Percentiles rank a stretch among this genome's conserved stretches.
Conservation (phyloP, 2,797 vertebrate species). For the Eulemur mongoz region DNA sequence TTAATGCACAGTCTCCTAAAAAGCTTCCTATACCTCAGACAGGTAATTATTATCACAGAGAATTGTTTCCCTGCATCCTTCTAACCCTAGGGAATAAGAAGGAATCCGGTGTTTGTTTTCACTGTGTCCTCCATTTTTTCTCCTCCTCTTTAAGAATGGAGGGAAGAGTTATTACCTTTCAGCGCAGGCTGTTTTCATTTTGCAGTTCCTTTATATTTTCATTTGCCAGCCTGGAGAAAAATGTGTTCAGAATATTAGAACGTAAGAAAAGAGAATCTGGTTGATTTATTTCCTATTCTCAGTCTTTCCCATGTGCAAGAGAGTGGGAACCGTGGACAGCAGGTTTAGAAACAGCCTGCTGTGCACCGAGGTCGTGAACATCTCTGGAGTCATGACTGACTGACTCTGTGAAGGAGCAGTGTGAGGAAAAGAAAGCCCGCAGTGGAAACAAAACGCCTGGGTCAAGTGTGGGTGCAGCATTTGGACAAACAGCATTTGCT, state of each 20-base stretch:
- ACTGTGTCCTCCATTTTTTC: neutral
- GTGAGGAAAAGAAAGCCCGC: neutral
- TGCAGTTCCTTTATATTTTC: slow-evolving; percentile 24
- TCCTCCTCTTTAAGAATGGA: neutral
- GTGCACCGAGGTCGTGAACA: neutral
- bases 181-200: neutral
- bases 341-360: neutral
- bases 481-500: neutral
- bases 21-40: neutral
- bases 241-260: slow-evolving; percentile 18
- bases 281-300: neutral
- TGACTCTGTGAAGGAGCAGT: neutral
- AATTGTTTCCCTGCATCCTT: slow-evolving; percentile 2
- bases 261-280: slow-evolving; percentile 12
- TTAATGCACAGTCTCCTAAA: neutral
- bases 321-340: neutral
- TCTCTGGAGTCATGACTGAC: neutral
- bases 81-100: neutral
- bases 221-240: slow-evolving; percentile 21
- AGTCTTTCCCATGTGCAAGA: neutral
- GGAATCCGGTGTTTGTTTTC: neutral
- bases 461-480: neutral
- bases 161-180: neutral
- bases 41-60: neutral
- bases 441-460: too few species aligned